phyloP scores from a whole-genome alignment of 2,113 vertebrate species.

The Petrocephalus microphthalmus region DNA sequence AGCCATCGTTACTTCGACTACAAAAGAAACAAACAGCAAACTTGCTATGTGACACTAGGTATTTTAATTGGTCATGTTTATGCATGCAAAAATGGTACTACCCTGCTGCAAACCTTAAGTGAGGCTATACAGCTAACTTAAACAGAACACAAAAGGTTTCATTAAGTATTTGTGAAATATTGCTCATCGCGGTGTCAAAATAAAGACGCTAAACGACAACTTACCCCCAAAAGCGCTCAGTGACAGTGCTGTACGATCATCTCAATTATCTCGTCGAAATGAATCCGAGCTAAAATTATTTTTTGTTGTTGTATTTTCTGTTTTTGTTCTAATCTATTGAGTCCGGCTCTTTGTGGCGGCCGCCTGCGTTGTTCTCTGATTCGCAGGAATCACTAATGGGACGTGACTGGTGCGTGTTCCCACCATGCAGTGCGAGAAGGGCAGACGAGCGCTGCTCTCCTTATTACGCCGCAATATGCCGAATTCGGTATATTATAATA shows the following conservation, averaged over 20 bases:
- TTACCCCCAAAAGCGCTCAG: neutral
- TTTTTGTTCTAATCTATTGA: neutral
- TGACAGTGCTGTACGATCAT: neutral
- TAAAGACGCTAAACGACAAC: neutral
- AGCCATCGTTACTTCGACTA: neutral
- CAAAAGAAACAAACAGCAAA: constrained; percentile 1
- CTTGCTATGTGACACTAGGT: neutral
- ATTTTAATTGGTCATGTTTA: neutral
- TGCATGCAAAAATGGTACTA: neutral
- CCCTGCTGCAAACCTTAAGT: neutral
- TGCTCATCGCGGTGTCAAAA: neutral
- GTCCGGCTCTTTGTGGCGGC: neutral
- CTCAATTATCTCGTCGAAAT: neutral
- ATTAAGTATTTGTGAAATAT: constrained; percentile 5
- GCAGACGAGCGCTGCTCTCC: neutral
- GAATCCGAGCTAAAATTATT: neutral
- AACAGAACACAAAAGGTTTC: constrained; percentile 14
- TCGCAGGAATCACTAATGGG: neutral
- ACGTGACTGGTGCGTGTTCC: neutral
- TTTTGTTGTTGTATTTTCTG: neutral
- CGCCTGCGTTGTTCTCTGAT: neutral
- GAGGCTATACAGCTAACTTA: neutral
- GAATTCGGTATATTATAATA: neutral
- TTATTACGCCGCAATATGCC: neutral
- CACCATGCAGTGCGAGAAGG: neutral